Conservation (phyloP, 1,140 invertebrate genomes). For the Ips typographus region DNA sequence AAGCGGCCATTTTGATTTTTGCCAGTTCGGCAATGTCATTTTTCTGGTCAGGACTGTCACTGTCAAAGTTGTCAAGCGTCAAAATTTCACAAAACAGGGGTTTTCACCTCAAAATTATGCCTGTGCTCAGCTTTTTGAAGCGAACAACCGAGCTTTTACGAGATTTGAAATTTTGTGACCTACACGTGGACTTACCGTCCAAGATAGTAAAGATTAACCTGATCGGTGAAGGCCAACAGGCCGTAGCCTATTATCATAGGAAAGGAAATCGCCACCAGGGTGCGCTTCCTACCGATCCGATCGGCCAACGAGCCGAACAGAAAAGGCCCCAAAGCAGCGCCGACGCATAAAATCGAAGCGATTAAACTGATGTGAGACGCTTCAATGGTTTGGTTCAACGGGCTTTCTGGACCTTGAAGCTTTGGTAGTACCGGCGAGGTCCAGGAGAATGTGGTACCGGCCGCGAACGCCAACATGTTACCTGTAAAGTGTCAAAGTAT, state of each 20-base stretch:
- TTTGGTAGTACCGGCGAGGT: slow-evolving; percentile 68
- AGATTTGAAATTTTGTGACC: no score
- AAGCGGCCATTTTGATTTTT: no score
- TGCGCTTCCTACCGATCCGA: slow-evolving; percentile 53
- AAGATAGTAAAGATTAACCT: slow-evolving; percentile 47
- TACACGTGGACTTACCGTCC: slow-evolving; percentile 34
- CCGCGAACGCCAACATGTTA: slow-evolving; percentile 63
- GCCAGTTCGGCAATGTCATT: no score
- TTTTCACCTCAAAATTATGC: no score
- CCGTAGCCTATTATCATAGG: slow-evolving; percentile 32
- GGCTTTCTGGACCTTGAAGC: slow-evolving; percentile 48
- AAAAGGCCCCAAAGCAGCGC: slow-evolving; percentile 60
- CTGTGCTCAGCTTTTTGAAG: no score
- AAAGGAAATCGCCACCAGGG: slow-evolving; percentile 53
- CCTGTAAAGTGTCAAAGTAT: slow-evolving; percentile 53
- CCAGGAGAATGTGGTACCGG: slow-evolving; percentile 70
- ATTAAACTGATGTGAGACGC: slow-evolving; percentile 72
- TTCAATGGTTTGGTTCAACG: slow-evolving; percentile 48
- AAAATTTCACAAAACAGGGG: no score
- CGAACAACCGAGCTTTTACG: no score
- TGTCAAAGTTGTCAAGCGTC: no score
- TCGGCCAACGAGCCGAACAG: slow-evolving; percentile 50
- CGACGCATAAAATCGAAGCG: slow-evolving; percentile 74
- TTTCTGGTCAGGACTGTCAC: no score
- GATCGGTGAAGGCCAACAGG: slow-evolving; percentile 46